A percentile compares a stretch with the other conserved stretches of the same genome.
These are phyloP conservation scores for Cryptus armator DNA, from an alignment of 2,888 invertebrate species.

Conservation along the genomic window DNA sequence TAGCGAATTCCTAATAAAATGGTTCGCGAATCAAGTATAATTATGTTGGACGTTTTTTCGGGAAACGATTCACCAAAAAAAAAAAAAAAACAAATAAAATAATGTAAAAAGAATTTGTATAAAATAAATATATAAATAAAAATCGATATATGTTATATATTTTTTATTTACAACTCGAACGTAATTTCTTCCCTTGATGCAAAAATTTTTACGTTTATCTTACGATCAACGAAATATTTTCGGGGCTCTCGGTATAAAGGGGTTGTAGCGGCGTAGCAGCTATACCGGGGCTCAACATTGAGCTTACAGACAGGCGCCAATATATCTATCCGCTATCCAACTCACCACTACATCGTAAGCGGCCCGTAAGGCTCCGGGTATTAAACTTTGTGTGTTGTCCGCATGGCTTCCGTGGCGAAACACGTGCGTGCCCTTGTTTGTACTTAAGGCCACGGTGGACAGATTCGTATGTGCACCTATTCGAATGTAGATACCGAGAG, in stretches of 20 bases:
- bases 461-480: conserved; percentile 36
- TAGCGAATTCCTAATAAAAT: too few species aligned
- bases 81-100: too few species aligned
- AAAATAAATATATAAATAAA: too few species aligned
- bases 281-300: conserved; percentile 79
- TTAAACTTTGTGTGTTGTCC: conserved; percentile 79
- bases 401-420: conserved; percentile 72
- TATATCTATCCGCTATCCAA: conserved; percentile 75
- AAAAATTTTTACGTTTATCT: not conserved
- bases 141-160: too few species aligned
- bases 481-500: too few species aligned
- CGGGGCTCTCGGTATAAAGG: conserved; percentile 66
- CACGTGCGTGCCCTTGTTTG: conserved; percentile 71
- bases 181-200: too few species aligned
- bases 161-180: too few species aligned
- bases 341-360: conserved; percentile 73
- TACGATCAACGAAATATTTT: not conserved
- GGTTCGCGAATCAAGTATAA: too few species aligned
- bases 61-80: too few species aligned
- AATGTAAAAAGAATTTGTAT: too few species aligned
- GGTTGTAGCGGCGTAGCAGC: conserved; percentile 73
- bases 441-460: conserved; percentile 40
- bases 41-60: too few species aligned
- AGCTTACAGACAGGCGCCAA: conserved; percentile 82
- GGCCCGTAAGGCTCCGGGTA: conserved; percentile 78